These are phyloP conservation scores for Baccha elongata DNA, from an alignment of 2,888 invertebrate species.

Conservation along the genomic window DNA sequence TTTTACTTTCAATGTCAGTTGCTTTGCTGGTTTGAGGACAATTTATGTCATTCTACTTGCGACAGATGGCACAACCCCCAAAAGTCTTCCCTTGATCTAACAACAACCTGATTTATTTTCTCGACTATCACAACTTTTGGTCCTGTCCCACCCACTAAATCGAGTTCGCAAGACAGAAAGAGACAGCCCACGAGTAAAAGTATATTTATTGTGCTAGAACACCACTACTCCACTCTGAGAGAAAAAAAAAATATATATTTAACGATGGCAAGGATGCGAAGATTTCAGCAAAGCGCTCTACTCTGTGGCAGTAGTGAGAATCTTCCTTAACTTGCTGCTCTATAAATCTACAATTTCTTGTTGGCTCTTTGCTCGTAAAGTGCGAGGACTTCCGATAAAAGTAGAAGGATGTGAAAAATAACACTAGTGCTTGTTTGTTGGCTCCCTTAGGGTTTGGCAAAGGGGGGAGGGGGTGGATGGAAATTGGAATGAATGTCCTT, in stretches of 20 bases:
- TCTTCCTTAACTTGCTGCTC: constrained; percentile 52
- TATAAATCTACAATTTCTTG: constrained; percentile 46
- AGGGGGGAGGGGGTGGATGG: neutral
- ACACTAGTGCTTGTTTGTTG: constrained; percentile 66
- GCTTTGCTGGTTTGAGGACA: constrained; percentile 54
- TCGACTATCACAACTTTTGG: constrained; percentile 68
- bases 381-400: constrained; percentile 67
- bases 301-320: constrained; percentile 9
- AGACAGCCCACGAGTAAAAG: constrained; percentile 23
- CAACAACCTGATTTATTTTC: constrained; percentile 71
- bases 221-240: constrained; percentile 21
- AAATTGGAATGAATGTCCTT: constrained; percentile 66
- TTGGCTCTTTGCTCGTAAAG: constrained; percentile 66
- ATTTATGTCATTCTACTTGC: constrained; percentile 66
- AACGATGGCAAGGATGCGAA: constrained; percentile 63
- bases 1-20: constrained; percentile 69
- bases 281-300: constrained; percentile 49
- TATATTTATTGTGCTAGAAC: constrained; percentile 63
- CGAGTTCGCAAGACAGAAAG: constrained; percentile 27
- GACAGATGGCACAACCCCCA: constrained; percentile 71
- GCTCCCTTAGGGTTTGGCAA: neutral
- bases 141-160: constrained; percentile 47
- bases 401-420: constrained; percentile 68
- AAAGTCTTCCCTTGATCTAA: constrained; percentile 51
- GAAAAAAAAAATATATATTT: constrained; percentile 53